These are phyloP conservation scores for Dendrolimus kikuchii DNA, from an alignment of 1,140 invertebrate species.

Conservation along the genomic window DNA sequence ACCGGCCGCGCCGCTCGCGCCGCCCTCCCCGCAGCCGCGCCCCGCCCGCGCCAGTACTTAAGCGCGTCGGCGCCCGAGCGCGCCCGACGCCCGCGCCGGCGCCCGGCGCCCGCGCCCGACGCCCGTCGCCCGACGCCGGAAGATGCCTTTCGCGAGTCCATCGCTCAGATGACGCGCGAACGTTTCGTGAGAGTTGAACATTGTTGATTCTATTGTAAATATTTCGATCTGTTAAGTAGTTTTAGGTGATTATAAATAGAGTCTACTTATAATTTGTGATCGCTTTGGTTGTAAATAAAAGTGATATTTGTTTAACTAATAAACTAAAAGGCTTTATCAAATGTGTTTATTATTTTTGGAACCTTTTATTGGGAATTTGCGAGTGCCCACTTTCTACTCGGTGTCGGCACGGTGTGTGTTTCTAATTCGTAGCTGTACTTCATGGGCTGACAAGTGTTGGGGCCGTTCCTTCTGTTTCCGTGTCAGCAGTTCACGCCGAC, in stretches of 20 bases:
- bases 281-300: slow-evolving; percentile 71
- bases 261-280: slow-evolving; percentile 64
- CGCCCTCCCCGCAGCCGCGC: slow-evolving; percentile 17
- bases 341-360: slow-evolving; percentile 11
- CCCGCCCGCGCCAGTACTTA: slow-evolving; percentile 15
- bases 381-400: too few species aligned
- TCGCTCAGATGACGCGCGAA: slow-evolving; percentile 16
- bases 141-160: slow-evolving; percentile 3
- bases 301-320: slow-evolving; percentile 72
- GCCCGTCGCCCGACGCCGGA: too few species aligned
- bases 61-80: slow-evolving; percentile 7
- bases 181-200: slow-evolving; percentile 31
- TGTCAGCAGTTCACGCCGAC: too few species aligned
- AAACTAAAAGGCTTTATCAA: slow-evolving; percentile 58
- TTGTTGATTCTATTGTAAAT: slow-evolving; percentile 69
- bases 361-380: too few species aligned
- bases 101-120: too few species aligned
- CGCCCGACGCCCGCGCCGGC: slow-evolving; percentile 1
- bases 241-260: slow-evolving; percentile 67
- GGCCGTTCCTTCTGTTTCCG: too few species aligned
- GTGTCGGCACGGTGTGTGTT: too few species aligned
- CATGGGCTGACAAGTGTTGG: too few species aligned
- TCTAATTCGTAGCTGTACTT: too few species aligned
- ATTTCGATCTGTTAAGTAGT: slow-evolving; percentile 69
- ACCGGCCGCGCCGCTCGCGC: slow-evolving; percentile 25